Conservation (phyloP, 2,888 invertebrate genomes). For the Plagodis pulveraria region DNA sequence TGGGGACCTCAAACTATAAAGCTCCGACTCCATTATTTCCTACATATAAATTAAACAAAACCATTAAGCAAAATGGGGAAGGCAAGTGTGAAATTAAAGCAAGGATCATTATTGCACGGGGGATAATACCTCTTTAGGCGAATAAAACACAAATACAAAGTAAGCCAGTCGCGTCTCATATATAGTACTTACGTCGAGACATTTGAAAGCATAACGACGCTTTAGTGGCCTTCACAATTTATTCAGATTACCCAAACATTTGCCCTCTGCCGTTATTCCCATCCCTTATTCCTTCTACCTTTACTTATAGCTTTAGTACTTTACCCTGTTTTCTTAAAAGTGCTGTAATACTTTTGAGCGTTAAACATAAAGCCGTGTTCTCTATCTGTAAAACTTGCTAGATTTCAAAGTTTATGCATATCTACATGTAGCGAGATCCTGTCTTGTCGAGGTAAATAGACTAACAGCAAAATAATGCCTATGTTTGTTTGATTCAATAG, state of each 20-base stretch:
- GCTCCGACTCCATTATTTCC: constrained; percentile 44
- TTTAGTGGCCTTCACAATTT: constrained; percentile 37
- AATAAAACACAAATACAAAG: constrained; percentile 43
- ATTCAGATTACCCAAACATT: constrained; percentile 39
- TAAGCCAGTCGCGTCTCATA: constrained; percentile 30
- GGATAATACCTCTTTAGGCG: constrained; percentile 43
- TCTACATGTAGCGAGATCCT: constrained; percentile 60
- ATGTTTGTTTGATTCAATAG: constrained; percentile 63
- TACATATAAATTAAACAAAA: constrained; percentile 47
- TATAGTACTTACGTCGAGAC: constrained; percentile 30
- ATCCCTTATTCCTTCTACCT: constrained; percentile 70
- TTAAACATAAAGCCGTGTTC: constrained; percentile 61
- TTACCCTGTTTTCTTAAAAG: constrained; percentile 69
- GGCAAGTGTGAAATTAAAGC: constrained; percentile 52
- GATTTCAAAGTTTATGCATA: constrained; percentile 63
- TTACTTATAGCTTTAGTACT: constrained; percentile 82
- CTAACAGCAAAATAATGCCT: constrained; percentile 62
- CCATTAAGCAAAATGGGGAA: constrained; percentile 48
- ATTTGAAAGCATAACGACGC: constrained; percentile 34
- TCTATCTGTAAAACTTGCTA: constrained; percentile 64
- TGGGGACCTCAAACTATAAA: constrained; percentile 31
- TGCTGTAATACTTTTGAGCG: constrained; percentile 68
- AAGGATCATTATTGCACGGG: constrained; percentile 37
- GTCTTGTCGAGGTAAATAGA: constrained; percentile 54
- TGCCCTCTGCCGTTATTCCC: constrained; percentile 56